Base-by-base conservation (phyloP, 2,797 vertebrate genomes). In the Sebastiscus tertius region DNA sequence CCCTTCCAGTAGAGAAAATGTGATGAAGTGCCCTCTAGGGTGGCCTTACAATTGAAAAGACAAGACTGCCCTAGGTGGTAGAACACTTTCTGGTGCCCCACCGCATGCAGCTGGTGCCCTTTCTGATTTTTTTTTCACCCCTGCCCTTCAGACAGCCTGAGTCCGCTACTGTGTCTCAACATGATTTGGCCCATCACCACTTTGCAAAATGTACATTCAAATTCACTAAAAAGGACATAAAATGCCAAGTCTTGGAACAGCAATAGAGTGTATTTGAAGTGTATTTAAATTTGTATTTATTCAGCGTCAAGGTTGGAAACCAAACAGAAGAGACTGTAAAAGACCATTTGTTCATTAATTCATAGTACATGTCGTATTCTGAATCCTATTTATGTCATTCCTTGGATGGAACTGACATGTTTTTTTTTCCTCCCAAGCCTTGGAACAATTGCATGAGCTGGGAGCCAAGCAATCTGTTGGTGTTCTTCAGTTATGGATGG, bases 401-500 rank as follows among this genome's bases (percentile, higher is more conserved):
- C 33, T 89, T 87, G 84, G 83, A 89, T 83, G 49, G 24, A 79
- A 65, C 54, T 29, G 46, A 70, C 60, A 42, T 75, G 54, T 36
- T 76, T 76, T 78, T 87, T 69, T 71, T 72, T 49, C 33, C 65
- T 27, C 84, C 79, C 79, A 89, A 88, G 84, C 52, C 72, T 82
- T 93, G 87, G 87, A 93, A 89, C 78, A 87, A 85, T 88, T 64
- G 61, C 33, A 71, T 8, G 60, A 82, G 58, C 65, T 84, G 42
- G 42, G 77, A 84, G 90, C 87, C 92, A 90, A 83, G 83, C 88
- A 94, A 94, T 94, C 91, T 93, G 90, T 89, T 92, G 86, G 70
- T 86, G 81, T 83, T 84, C 83, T 85, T 87, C 82, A 87, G 88
- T 92, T 91, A 89, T 81, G 73, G 84, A 88, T 90, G 77, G 78